Evolutionary conservation across 2,113 vertebrate species (phyloP), one percentile per base, ranked within the genome.

Genomic region (Podarcis muralis): DNA sequence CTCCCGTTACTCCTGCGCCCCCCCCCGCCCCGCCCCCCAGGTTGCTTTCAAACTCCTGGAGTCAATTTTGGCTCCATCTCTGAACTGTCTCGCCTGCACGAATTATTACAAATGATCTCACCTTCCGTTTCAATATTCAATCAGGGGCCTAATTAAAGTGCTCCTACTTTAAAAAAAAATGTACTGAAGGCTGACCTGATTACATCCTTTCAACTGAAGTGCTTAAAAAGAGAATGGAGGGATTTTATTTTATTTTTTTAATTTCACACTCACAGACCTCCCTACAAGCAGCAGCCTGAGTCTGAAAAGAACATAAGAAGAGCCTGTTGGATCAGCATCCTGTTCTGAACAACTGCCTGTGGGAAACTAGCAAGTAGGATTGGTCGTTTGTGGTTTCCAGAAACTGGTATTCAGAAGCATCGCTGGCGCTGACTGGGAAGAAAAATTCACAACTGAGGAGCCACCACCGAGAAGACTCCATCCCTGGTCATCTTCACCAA

Each of bases 131-230:
- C 83, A 57, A 82, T 87, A 71, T 88, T 87, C 40, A 48, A 2
- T 87, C 65, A 57, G 68, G 35, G 23, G 85, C 81, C 89, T 88
- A 87, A 93, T 92, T 91, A 80, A 87, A 90, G 89, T 71, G 72
- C 40, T 89, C 76, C 3, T 32, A 7, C 11, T 53, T 84, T 85
- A 1, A 43, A 43, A 78, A 83, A 16, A 86, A 81, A 71, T 43
- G 2, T 0, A 72, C 88, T 11, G 37, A 62, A 37, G 7, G 32
- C 59, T 68, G 68, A 30, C 75, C 81, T 69, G 83, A 89, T 82
- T 90, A 88, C 80, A 22, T 3, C 75, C 40, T 92, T 84, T 86
- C 53, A 87, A 72, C 90, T 85, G 48, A 71, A 32, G 75, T 27
- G 4, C 81, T 83, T 83, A 75, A 68, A 53, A 80, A 87, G 89